phyloP scores from a whole-genome alignment of 2,888 invertebrate genomes.

The Apeira syringaria region DNA sequence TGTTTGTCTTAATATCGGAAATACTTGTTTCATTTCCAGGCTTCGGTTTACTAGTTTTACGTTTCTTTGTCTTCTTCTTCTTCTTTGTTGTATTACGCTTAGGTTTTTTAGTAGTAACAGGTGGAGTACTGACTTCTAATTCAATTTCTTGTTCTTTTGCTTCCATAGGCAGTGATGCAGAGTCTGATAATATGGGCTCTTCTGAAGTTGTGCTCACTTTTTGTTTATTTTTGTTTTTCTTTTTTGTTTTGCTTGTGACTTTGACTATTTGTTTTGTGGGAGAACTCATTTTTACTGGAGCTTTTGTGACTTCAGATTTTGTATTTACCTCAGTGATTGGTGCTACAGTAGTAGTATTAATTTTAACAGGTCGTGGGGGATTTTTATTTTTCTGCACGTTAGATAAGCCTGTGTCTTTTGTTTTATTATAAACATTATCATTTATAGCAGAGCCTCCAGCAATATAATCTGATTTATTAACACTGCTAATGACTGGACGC shows the following conservation, averaged over 20 bases:
- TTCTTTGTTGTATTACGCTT: slow-evolving; percentile 74
- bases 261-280: slow-evolving; percentile 32
- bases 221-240: slow-evolving; percentile 68
- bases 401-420: slow-evolving; percentile 84
- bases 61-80: slow-evolving; percentile 83
- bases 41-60: slow-evolving; percentile 78
- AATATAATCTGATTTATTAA: slow-evolving; percentile 74
- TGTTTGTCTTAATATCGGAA: slow-evolving; percentile 67
- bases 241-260: slow-evolving; percentile 65
- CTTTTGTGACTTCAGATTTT: slow-evolving; percentile 54
- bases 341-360: slow-evolving; percentile 40
- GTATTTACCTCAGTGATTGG: slow-evolving; percentile 53
- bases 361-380: slow-evolving; percentile 47
- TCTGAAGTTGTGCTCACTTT: slow-evolving; percentile 55
- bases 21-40: slow-evolving; percentile 53
- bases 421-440: slow-evolving; percentile 82
- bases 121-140: slow-evolving; percentile 73
- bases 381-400: slow-evolving; percentile 80
- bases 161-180: slow-evolving; percentile 73
- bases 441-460: slow-evolving; percentile 75
- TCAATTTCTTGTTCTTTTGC: slow-evolving; percentile 77
- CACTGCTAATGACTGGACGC: slow-evolving; percentile 70
- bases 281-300: slow-evolving; percentile 44
- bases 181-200: slow-evolving; percentile 56
- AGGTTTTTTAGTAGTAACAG: slow-evolving; percentile 75